A percentile compares a stretch with the other conserved stretches of the same genome.
phyloP scores from a whole-genome alignment of 2,888 invertebrate species.

The Candidula unifasciata region DNA sequence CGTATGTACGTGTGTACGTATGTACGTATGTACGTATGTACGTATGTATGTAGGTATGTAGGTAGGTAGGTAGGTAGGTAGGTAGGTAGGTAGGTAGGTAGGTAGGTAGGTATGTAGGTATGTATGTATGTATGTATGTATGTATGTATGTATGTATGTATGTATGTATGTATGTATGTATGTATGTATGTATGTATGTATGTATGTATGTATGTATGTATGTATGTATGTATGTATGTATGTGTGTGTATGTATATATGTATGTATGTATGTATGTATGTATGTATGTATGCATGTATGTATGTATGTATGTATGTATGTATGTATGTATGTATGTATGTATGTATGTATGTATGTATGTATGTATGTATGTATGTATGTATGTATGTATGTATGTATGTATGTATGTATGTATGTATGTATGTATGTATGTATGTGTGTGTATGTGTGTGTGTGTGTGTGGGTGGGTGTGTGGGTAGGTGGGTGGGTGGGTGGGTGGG shows the following conservation, averaged over 20 bases:
- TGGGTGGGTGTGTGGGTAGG: too few species aligned
- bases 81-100: too few species aligned
- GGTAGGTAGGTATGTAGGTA: too few species aligned
- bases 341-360: conserved; percentile 15
- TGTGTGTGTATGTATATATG: background rate
- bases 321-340: conserved; percentile 29
- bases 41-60: too few species aligned
- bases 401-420: background rate
- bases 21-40: background rate
- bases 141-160: too few species aligned
- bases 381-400: background rate
- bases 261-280: background rate
- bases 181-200: too few species aligned
- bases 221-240: background rate
- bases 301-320: background rate
- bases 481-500: too few species aligned
- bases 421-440: background rate
- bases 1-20: background rate
- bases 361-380: background rate
- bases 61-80: too few species aligned
- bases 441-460: too few species aligned
- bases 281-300: background rate
- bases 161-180: too few species aligned
- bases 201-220: too few species aligned
- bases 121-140: too few species aligned